These are phyloP conservation scores for Oxygymnocypris stewartii DNA, from an alignment of 2,113 vertebrate species.

Conservation along the genomic window DNA sequence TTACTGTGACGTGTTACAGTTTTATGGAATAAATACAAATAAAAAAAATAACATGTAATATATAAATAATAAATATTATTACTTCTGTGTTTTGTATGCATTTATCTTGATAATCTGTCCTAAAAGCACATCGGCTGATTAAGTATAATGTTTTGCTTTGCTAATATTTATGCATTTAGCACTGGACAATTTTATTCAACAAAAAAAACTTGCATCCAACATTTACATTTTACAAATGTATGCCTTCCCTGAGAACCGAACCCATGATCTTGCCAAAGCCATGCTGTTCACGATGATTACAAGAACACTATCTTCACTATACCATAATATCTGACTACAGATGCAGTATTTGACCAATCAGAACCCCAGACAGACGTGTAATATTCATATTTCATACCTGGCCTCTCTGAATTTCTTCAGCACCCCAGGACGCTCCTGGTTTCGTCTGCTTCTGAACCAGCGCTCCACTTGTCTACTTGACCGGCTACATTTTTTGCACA, in stretches of 20 bases:
- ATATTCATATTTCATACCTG: constrained; percentile 74
- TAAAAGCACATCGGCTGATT: too few relatives aligned
- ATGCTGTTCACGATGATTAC: background rate
- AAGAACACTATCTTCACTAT: background rate
- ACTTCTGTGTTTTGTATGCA: too few relatives aligned
- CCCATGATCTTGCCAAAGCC: background rate
- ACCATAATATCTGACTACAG: background rate
- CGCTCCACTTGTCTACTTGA: constrained; percentile 82
- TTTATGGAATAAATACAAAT: background rate
- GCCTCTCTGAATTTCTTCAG: constrained; percentile 91
- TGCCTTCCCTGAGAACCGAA: background rate
- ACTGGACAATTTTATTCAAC: too few relatives aligned
- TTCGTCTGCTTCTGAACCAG: constrained; percentile 88
- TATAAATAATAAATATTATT: too few relatives aligned
- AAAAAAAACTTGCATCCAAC: background rate
- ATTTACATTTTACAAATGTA: background rate
- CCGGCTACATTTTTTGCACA: constrained; percentile 89
- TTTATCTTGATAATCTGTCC: background rate
- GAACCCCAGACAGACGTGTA: background rate
- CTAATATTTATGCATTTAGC: background rate
- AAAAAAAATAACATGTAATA: too few relatives aligned
- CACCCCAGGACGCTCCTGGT: constrained; percentile 82
- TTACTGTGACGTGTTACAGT: too few relatives aligned
- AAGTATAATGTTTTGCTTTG: too few relatives aligned
- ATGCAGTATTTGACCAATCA: background rate